Evolutionary conservation across 2,113 vertebrate species (phyloP).

Genomic region (Trogon surrucura): DNA sequence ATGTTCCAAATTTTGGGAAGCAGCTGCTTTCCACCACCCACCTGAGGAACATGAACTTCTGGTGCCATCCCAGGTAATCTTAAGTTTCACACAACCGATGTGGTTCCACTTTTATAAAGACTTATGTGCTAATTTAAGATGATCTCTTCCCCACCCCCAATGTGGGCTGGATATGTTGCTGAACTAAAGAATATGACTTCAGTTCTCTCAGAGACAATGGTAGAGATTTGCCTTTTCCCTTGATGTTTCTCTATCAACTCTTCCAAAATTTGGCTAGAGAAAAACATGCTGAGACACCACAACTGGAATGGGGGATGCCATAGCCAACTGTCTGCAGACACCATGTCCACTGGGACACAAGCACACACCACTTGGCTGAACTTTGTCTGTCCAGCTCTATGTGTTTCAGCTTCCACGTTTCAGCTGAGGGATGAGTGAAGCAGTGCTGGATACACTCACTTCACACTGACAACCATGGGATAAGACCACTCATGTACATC

Average conservation of each 20-base stretch:
- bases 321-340: background rate
- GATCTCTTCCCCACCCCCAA: background rate
- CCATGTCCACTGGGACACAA: fast-evolving
- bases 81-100: background rate
- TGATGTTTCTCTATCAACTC: background rate
- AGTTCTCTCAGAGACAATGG: background rate
- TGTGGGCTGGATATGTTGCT: background rate
- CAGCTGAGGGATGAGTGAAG: background rate
- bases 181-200: background rate
- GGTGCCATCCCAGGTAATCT: background rate
- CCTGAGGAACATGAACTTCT: background rate
- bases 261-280: background rate
- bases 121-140: background rate
- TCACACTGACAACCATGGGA: background rate
- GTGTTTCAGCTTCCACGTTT: background rate
- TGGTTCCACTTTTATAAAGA: background rate
- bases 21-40: background rate
- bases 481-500: background rate
- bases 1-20: background rate
- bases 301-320: background rate
- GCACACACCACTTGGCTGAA: background rate
- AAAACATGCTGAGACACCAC: background rate
- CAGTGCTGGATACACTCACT: background rate
- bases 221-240: background rate
- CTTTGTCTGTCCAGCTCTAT: background rate